Evolutionary conservation across 2,797 vertebrate genomes (phyloP), one percentile per base, ranked within the genome.

Genomic region (Fistularia tabacaria): DNA sequence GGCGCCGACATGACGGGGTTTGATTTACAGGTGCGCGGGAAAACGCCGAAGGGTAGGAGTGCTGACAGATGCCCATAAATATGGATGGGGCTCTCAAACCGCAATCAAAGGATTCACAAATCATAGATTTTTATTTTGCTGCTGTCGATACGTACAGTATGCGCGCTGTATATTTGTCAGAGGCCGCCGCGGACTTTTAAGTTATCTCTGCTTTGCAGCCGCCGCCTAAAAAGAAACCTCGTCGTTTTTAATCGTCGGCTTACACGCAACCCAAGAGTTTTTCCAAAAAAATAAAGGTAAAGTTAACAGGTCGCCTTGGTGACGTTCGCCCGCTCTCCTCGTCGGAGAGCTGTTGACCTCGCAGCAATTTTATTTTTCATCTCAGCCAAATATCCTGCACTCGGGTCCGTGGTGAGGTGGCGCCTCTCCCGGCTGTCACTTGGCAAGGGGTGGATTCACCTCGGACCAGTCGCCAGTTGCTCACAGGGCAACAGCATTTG

Each of bases 51-150:
- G 37, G 58, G 25, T 68, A 71, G 39, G 44, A 71, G 54, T 51
- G 64, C 62, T 79, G 74, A 76, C 78, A 74, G 70, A 65, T 46
- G 37, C 50, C 54, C 54, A 82, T 81, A 82, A 82, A 87, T 85
- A 85, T 84, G 69, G 70, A 86, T 56, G 59, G 46, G 49, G 51
- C 53, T 69, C 62, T 83, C 72, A 80, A 81, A 81, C 56, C 38
- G 49, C 65, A 81, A 83, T 87, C 71, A 82, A 78, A 81, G 44
- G 43, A 71, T 70, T 76, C 66, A 79, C 72, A 84, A 82, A 81
- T 85, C 69, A 79, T 66, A 15, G 25, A 69, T 67, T 77, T 72
- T 69, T 62, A 71, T 79, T 73, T 77, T 61, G 53, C 53, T 43
- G 52, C 58, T 66, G 62, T 75, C 68, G 64, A 54, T 77, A 68